A percentile compares a stretch with the other conserved stretches of the same genome.
These are phyloP conservation scores for Phortica okadai DNA, from an alignment of 2,888 invertebrate genomes.

Conservation along the genomic window DNA sequence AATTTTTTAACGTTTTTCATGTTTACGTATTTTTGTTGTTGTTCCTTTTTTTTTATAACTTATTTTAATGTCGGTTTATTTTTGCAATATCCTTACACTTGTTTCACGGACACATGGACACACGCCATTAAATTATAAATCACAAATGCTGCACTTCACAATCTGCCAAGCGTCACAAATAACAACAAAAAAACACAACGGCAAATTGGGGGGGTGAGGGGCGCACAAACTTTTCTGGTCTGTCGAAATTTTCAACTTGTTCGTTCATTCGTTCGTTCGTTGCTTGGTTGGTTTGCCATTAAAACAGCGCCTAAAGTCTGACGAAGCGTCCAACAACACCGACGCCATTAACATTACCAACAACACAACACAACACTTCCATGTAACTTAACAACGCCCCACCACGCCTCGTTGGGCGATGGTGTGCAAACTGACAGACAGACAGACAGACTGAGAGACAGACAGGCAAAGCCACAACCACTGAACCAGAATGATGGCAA, in stretches of 20 bases:
- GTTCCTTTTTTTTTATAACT: neutral
- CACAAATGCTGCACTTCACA: conserved; percentile 25
- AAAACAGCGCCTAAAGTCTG: neutral
- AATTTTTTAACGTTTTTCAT: neutral
- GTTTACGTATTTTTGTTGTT: neutral
- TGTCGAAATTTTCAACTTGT: neutral
- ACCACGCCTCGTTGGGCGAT: neutral
- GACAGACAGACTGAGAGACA: neutral
- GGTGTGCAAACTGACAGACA: neutral
- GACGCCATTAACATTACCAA: too few species aligned
- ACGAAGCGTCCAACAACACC: too few species aligned
- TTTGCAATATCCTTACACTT: conserved; percentile 6
- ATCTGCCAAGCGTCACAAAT: conserved; percentile 4
- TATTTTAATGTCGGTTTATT: neutral
- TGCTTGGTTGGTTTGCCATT: neutral
- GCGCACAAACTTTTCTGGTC: neutral
- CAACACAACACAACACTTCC: neutral
- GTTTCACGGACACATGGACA: neutral
- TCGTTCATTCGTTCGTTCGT: neutral
- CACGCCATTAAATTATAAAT: conserved; percentile 26
- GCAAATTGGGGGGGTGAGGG: too few species aligned
- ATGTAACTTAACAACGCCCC: neutral
- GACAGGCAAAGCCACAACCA: conserved; percentile 11
- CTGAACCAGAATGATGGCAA: neutral
- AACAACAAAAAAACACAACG: neutral